Conservation (phyloP, 2,797 vertebrate species). For the Hybognathus amarus region DNA sequence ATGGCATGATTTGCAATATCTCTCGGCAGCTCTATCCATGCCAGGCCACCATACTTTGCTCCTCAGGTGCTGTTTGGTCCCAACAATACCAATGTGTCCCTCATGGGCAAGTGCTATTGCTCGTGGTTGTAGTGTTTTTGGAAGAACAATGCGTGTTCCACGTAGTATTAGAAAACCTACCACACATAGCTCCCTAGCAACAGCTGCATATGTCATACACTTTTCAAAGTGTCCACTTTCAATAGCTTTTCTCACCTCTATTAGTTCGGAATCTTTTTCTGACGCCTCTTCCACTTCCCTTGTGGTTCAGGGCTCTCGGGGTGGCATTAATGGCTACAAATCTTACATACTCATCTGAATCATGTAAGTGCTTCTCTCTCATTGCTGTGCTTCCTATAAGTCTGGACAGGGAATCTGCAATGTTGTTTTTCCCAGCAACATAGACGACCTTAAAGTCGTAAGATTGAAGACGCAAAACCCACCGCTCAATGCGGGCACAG, state of each 20-base stretch:
- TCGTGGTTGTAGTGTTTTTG: not conserved
- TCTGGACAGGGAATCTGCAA: slow-evolving; percentile 37
- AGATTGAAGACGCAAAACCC: slow-evolving; percentile 31
- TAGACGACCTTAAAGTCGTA: slow-evolving; percentile 39
- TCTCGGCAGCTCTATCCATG: not conserved
- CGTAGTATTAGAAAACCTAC: slow-evolving; percentile 37
- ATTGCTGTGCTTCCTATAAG: not conserved
- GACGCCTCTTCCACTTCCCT: slow-evolving; percentile 41
- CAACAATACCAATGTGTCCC: slow-evolving; percentile 43
- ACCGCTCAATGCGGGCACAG: slow-evolving; percentile 31
- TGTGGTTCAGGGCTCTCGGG: slow-evolving; percentile 36
- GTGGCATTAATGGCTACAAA: slow-evolving; percentile 48
- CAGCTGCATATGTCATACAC: slow-evolving; percentile 28
- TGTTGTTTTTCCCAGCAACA: slow-evolving; percentile 38
- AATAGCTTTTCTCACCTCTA: slow-evolving; percentile 14
- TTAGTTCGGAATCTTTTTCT: not conserved
- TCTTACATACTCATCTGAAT: slow-evolving; percentile 45
- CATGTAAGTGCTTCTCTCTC: slow-evolving; percentile 24
- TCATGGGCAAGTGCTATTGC: slow-evolving; percentile 25
- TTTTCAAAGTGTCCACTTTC: slow-evolving; percentile 53
- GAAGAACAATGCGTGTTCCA: slow-evolving; percentile 37
- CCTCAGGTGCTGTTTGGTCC: slow-evolving; percentile 45
- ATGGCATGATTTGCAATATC: not conserved
- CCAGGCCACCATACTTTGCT: slow-evolving; percentile 19
- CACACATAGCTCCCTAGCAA: slow-evolving; percentile 34